Percentiles rank a stretch among this genome's conserved stretches.
These are phyloP conservation scores for Ceratina australensis DNA, from an alignment of 1,140 invertebrate genomes.

Conservation along the genomic window DNA sequence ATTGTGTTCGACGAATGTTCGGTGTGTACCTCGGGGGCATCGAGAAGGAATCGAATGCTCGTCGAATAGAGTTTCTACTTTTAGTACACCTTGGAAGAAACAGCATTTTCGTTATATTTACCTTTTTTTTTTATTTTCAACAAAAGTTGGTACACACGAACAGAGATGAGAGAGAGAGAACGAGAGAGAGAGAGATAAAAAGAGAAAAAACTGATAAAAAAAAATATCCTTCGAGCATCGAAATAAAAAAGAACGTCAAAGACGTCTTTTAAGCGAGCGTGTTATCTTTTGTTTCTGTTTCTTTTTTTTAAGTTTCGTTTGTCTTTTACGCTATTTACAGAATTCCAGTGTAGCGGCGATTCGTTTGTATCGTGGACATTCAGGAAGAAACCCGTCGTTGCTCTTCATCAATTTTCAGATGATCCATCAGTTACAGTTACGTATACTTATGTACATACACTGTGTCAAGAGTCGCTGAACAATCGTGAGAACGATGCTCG, in stretches of 20 bases:
- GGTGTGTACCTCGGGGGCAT: too few relatives aligned
- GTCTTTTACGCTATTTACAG: neutral
- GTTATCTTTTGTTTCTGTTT: neutral
- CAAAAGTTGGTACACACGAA: neutral
- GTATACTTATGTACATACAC: neutral
- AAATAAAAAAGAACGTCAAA: too few relatives aligned
- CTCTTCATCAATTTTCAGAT: constrained; percentile 18
- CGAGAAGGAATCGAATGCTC: too few relatives aligned
- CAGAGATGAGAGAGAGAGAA: constrained; percentile 22
- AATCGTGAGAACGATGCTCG: constrained; percentile 8
- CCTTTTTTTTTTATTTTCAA: constrained; percentile 31
- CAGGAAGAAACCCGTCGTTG: constrained; percentile 18
- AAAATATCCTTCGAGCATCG: too few relatives aligned
- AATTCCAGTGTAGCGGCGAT: neutral
- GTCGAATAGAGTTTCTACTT: neutral
- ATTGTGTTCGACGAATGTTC: too few relatives aligned
- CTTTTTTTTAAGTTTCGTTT: neutral
- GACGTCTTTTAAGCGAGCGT: too few relatives aligned
- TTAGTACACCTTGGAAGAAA: neutral
- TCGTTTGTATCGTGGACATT: neutral
- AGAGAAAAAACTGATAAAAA: too few relatives aligned
- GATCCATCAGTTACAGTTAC: neutral
- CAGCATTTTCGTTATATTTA: constrained; percentile 29
- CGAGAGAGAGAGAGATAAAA: too few relatives aligned
- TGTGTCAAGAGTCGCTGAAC: neutral